Percentiles rank a stretch among this genome's conserved stretches.
phyloP scores from a whole-genome alignment of 2,113 vertebrate genomes.

The Falco punctatus region DNA sequence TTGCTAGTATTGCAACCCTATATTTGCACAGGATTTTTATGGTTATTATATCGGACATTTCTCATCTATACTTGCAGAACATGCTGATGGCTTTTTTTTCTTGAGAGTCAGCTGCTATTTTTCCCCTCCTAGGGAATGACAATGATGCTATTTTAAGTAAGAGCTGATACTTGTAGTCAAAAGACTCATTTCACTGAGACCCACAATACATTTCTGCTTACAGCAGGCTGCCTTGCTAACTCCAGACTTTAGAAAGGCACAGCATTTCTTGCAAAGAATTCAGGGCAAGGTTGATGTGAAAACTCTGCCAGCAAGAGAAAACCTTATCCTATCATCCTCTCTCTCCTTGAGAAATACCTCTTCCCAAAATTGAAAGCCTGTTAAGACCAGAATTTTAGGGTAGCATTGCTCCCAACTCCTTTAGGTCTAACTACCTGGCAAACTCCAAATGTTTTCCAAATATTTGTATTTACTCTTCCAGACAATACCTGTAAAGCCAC shows the following conservation, averaged over 20 bases:
- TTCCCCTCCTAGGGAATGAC: not conserved
- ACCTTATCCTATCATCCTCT: not conserved
- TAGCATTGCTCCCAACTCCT: not conserved
- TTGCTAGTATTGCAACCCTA: conserved; percentile 19
- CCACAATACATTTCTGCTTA: not conserved
- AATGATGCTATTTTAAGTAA: conserved; percentile 40
- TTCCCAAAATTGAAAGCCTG: not conserved
- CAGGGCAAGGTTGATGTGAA: not conserved
- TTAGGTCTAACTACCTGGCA: not conserved
- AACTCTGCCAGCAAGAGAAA: not conserved
- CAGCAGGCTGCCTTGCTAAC: not conserved
- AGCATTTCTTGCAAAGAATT: not conserved
- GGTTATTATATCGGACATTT: conserved; percentile 44
- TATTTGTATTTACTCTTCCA: not conserved
- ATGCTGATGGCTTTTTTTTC: conserved; percentile 29
- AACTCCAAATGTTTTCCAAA: not conserved
- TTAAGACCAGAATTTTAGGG: not conserved
- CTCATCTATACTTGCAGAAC: conserved; percentile 49
- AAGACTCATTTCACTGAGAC: not conserved
- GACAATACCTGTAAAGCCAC: not conserved
- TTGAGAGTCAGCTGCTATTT: conserved; percentile 42
- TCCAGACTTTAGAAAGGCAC: not conserved
- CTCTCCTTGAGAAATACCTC: not conserved
- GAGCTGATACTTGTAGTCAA: not conserved
- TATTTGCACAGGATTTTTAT: conserved; percentile 2